Conservation (phyloP, 2,888 invertebrate species). For the Troilus luridus region DNA sequence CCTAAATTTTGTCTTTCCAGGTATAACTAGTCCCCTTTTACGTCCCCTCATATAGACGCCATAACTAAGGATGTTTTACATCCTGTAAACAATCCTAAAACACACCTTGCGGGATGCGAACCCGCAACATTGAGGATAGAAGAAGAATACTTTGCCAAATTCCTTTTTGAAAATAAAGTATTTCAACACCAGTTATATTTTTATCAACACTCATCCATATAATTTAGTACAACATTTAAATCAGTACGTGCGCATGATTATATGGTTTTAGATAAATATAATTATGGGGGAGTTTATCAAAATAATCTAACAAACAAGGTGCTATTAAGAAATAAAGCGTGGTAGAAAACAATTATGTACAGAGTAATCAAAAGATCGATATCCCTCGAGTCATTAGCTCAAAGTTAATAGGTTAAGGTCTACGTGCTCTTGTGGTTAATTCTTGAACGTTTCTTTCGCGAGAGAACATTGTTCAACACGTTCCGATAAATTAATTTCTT, state of each 20-base stretch:
- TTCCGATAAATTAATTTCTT: too few species aligned
- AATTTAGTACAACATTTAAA: neutral
- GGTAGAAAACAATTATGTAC: slow-evolving; percentile 7
- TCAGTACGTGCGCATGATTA: neutral
- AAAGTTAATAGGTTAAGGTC: neutral
- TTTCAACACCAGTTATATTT: neutral
- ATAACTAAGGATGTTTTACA: too few species aligned
- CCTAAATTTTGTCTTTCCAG: too few species aligned
- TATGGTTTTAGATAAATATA: neutral
- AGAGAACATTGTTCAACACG: neutral
- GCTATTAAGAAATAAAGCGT: neutral
- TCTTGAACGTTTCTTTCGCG: neutral
- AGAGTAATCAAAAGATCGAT: neutral
- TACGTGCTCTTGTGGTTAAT: neutral
- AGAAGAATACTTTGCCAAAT: too few species aligned
- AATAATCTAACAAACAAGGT: slow-evolving; percentile 1
- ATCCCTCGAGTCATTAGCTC: neutral
- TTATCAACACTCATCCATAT: neutral
- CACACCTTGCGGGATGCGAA: too few species aligned
- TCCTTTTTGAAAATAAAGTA: neutral
- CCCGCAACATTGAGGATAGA: too few species aligned
- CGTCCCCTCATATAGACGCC: too few species aligned
- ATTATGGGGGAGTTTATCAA: neutral
- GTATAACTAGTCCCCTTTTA: too few species aligned
- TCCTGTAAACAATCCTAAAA: too few species aligned